A percentile compares a stretch with the other conserved stretches of the same genome.
Evolutionary conservation across 2,797 vertebrate genomes (phyloP).

Genomic region (Allobates femoralis): DNA sequence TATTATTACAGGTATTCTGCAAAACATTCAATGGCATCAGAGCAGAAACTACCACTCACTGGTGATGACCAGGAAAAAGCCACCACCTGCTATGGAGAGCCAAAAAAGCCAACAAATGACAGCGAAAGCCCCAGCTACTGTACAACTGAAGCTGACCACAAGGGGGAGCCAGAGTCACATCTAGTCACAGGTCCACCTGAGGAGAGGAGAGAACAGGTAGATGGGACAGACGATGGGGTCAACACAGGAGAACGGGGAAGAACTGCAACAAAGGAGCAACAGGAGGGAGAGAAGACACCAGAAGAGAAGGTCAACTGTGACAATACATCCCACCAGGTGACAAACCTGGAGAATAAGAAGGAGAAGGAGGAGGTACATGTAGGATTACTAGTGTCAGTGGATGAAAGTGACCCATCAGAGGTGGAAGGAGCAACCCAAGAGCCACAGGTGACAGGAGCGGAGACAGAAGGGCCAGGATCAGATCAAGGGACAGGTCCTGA

Average conservation of each 20-base stretch:
- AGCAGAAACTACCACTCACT: not conserved
- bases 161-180: conserved; percentile 30
- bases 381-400: conserved; percentile 13
- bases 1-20: conserved; percentile 10
- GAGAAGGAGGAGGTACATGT: not conserved
- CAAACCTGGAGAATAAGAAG: not conserved
- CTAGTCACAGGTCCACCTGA: not conserved
- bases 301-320: not conserved
- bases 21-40: conserved; percentile 39
- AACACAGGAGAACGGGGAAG: not conserved
- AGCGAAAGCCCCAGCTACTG: not conserved
- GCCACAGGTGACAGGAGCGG: not conserved
- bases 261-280: not conserved
- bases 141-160: not conserved
- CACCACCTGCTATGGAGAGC: not conserved
- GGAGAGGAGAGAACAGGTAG: conserved; percentile 13
- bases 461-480: not conserved
- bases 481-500: not conserved
- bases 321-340: not conserved
- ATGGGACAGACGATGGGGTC: not conserved
- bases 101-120: not conserved
- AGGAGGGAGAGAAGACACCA: not conserved
- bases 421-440: not conserved
- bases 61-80: not conserved
- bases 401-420: not conserved